phyloP scores from a whole-genome alignment of 2,113 vertebrate species.

The Ammodramus savannarum region DNA sequence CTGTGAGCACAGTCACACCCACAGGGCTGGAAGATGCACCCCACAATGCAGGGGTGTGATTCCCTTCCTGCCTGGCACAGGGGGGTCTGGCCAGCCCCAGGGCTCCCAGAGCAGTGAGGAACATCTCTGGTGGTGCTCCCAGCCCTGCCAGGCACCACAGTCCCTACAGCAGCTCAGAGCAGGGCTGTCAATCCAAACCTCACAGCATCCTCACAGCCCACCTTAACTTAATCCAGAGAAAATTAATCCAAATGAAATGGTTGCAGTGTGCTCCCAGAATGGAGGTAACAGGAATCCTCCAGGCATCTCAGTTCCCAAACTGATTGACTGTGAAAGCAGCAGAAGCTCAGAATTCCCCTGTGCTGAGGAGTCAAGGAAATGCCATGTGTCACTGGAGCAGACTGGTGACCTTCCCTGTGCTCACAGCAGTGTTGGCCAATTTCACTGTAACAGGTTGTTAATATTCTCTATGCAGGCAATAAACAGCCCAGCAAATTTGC shows the following conservation, averaged over 20 bases:
- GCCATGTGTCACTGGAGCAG: neutral
- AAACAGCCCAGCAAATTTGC: neutral
- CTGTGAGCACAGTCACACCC: too few relatives aligned
- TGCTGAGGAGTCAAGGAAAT: neutral
- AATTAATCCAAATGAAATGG: neutral
- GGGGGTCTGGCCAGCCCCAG: neutral
- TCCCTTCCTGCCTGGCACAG: neutral
- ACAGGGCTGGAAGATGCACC: neutral
- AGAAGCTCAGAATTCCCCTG: neutral
- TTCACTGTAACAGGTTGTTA: neutral
- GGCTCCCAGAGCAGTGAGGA: neutral
- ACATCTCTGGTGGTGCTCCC: neutral
- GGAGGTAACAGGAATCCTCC: neutral
- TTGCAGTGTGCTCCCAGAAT: neutral
- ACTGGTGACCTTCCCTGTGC: neutral
- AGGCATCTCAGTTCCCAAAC: neutral
- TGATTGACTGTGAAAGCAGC: neutral
- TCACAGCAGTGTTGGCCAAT: neutral
- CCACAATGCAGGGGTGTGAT: fast-evolving
- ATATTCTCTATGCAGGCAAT: neutral
- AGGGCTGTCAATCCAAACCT: neutral
- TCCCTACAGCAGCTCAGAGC: fast-evolving
- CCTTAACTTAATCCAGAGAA: neutral
- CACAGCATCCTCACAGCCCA: neutral
- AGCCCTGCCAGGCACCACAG: neutral